phyloP scores from a whole-genome alignment of 2,797 vertebrate species.

The Streptopelia turtur region DNA sequence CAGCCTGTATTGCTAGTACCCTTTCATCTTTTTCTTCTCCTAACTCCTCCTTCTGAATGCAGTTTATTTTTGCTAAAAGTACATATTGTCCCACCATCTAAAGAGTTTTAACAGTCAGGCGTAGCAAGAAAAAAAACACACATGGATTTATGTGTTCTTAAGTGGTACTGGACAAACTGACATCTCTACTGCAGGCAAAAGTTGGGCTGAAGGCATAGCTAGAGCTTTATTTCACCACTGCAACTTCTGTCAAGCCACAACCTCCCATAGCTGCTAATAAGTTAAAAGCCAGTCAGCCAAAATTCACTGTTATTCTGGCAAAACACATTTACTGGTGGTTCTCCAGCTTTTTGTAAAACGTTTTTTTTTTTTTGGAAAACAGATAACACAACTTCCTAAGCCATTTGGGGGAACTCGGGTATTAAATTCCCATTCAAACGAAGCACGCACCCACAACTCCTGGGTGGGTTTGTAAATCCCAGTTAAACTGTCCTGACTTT shows the following conservation, averaged over 20 bases:
- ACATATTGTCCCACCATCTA: neutral
- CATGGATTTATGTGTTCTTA: neutral
- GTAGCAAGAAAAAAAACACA: neutral
- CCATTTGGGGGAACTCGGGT: accelerated
- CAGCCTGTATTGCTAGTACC: neutral
- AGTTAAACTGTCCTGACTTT: conserved; percentile 10
- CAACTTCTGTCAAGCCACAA: neutral
- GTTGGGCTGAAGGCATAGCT: neutral
- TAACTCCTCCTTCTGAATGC: neutral
- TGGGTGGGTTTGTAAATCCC: neutral
- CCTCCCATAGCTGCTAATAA: neutral
- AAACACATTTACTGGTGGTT: neutral
- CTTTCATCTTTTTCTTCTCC: neutral
- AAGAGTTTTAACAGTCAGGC: neutral
- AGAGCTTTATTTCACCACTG: neutral
- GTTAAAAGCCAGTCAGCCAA: neutral
- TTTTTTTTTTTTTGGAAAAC: neutral
- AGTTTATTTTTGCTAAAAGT: neutral
- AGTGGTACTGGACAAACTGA: neutral
- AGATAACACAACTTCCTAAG: neutral
- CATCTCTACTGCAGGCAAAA: neutral
- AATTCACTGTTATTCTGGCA: neutral
- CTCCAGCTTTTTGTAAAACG: neutral
- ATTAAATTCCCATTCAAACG: neutral
- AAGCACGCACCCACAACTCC: neutral